Evolutionary conservation across 2,113 vertebrate species (phyloP), one percentile per base, ranked within the genome.

Genomic region (Astatoreochromis straeleni): DNA sequence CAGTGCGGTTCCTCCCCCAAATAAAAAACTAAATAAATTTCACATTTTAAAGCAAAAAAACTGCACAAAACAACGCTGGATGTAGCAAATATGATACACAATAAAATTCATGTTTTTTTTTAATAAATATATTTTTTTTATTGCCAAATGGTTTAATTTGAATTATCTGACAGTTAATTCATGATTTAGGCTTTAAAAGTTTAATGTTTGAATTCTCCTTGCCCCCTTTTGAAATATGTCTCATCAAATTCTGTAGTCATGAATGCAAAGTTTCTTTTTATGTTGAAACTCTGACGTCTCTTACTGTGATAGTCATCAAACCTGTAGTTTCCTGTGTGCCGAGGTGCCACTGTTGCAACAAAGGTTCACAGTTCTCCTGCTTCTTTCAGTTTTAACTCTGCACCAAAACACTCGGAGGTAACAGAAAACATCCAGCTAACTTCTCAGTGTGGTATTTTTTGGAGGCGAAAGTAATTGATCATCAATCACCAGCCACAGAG

Each of bases 1-100:
- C 55, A 58, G 0, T 58, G 55, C 2, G 0, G 2, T 16, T 0
- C 55, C 2, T 29, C 13, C 1, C 55, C 55, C 26, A 29, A 29
- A 58, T 58, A 29, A 4, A 58, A 58, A 58, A 0, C 7, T 1
- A 58, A 29, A 58, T 29, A 9, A 58, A 58, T 58, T 2, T 58
- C 13, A 58, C 7, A 58, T 29, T 58, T 58, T 58, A 16, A 58
- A 58, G 57, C 55, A 16, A 16, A 6, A 6, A 58, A 58, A 29
- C 26, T 58, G 26, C 55, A 58, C 13, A 58, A 29, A 58, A 5
- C 55, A 58, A 9, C 2, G 4, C 13, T 58, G 55, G 5, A 58
- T 58, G 55, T 58, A 16, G 5, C 26, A 58, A 29, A 29, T 58
- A 58, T 9, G 13, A 58, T 58, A 58, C 24, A 29, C 5, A 29